A percentile compares a stretch with the other conserved stretches of the same genome.
Conservation (phyloP, 2,888 invertebrate genomes). For the Leptarthrus brevirostris region DNA sequence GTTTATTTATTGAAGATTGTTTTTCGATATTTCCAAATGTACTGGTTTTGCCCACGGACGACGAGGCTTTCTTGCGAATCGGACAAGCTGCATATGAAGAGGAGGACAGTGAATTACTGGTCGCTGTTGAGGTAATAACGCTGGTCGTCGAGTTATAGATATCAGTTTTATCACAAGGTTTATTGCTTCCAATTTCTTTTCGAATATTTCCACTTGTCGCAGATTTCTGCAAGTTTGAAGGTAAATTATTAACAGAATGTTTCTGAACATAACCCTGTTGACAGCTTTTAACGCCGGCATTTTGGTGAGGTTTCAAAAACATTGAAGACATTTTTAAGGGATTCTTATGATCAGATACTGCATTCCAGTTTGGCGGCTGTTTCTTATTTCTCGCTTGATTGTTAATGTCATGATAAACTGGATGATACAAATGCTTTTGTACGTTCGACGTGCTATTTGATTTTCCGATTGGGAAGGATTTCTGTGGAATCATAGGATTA, state of each 20-base stretch:
- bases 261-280: not conserved
- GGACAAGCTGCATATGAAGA: conserved; percentile 25
- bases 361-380: conserved; percentile 21
- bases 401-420: conserved; percentile 1
- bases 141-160: conserved; percentile 18
- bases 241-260: not conserved
- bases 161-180: conserved; percentile 10
- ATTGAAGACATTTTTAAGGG: not conserved
- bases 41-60: conserved; percentile 28
- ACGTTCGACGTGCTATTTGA: conserved; percentile 66
- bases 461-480: conserved; percentile 61
- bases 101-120: conserved; percentile 30
- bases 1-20: not conserved
- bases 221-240: conserved; percentile 13
- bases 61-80: conserved; percentile 26
- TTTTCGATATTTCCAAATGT: not conserved
- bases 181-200: conserved; percentile 25
- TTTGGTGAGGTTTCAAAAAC: not conserved
- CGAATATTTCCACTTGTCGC: conserved; percentile 42
- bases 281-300: conserved; percentile 7
- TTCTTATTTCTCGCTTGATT: conserved; percentile 20
- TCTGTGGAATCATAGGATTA: conserved; percentile 52
- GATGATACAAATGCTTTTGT: conserved; percentile 56
- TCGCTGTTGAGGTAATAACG: conserved; percentile 8
- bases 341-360: not conserved